These are phyloP conservation scores for Maniola hyperantus DNA, from an alignment of 2,888 invertebrate species.

Conservation along the genomic window DNA sequence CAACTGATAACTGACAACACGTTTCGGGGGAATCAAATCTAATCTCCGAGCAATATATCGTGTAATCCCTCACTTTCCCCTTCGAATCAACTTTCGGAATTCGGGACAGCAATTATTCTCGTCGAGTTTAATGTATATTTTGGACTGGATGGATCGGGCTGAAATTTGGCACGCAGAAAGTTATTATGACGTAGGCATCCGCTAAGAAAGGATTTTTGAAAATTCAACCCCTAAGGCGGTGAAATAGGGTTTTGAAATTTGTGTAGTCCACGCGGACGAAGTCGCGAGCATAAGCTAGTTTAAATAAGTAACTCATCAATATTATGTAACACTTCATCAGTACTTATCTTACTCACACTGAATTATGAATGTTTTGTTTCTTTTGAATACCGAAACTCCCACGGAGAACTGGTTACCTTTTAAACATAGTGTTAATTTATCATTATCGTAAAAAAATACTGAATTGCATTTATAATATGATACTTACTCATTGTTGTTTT, in stretches of 20 bases:
- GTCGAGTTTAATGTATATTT: background rate
- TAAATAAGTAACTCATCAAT: too few relatives aligned
- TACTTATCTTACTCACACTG: background rate
- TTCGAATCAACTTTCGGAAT: background rate
- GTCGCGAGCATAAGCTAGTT: too few relatives aligned
- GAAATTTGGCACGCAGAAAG: too few relatives aligned
- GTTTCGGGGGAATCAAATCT: background rate
- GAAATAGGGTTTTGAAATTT: too few relatives aligned
- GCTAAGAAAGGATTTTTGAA: too few relatives aligned
- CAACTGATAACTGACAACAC: background rate
- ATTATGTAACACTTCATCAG: constrained; percentile 9
- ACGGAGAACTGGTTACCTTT: constrained; percentile 16
- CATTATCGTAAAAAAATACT: background rate
- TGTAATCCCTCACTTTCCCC: background rate
- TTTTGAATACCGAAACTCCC: constrained; percentile 6
- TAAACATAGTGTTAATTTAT: constrained; percentile 19
- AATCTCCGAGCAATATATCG: background rate
- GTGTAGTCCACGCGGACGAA: too few relatives aligned
- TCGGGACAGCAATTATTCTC: background rate
- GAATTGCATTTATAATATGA: constrained; percentile 2
- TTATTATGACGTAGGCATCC: too few relatives aligned
- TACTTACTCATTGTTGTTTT: background rate
- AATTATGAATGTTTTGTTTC: constrained; percentile 1
- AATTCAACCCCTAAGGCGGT: too few relatives aligned
- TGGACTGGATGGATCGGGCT: too few relatives aligned